Conservation (phyloP, 2,888 invertebrate species). For the Scrobipalpa atriplicella region DNA sequence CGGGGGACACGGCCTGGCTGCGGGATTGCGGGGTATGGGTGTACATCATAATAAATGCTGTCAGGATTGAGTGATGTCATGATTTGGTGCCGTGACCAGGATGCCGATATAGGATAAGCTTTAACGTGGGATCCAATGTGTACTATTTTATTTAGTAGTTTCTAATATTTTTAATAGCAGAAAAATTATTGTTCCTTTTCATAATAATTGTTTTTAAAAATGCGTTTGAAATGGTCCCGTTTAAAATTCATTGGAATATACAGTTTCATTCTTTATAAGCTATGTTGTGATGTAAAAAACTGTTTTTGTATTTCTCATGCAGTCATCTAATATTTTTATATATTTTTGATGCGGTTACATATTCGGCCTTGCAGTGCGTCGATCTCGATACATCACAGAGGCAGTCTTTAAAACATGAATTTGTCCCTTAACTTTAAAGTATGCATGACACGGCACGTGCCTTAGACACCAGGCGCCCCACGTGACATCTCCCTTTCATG, state of each 20-base stretch:
- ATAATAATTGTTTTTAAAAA: too few species aligned
- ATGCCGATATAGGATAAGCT: background rate
- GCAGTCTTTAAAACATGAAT: background rate
- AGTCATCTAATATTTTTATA: too few species aligned
- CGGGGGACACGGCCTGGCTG: background rate
- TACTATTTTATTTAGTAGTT: background rate
- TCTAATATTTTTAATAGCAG: too few species aligned
- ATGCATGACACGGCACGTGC: slow-evolving; percentile 12
- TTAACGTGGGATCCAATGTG: background rate
- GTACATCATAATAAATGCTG: background rate
- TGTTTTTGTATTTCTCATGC: too few species aligned
- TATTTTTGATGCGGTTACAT: too few species aligned
- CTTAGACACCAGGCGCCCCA: background rate
- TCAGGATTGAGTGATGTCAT: background rate
- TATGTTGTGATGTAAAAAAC: too few species aligned
- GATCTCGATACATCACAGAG: background rate
- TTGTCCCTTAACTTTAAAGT: background rate
- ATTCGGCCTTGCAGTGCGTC: background rate
- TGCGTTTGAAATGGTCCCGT: too few species aligned
- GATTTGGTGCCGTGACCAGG: slow-evolving; percentile 13
- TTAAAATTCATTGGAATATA: too few species aligned
- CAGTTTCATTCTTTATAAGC: too few species aligned
- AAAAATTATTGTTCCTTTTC: too few species aligned
- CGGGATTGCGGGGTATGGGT: background rate
- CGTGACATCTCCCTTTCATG: slow-evolving; percentile 7